phyloP scores from a whole-genome alignment of 2,797 vertebrate genomes.

The Argya squamiceps region DNA sequence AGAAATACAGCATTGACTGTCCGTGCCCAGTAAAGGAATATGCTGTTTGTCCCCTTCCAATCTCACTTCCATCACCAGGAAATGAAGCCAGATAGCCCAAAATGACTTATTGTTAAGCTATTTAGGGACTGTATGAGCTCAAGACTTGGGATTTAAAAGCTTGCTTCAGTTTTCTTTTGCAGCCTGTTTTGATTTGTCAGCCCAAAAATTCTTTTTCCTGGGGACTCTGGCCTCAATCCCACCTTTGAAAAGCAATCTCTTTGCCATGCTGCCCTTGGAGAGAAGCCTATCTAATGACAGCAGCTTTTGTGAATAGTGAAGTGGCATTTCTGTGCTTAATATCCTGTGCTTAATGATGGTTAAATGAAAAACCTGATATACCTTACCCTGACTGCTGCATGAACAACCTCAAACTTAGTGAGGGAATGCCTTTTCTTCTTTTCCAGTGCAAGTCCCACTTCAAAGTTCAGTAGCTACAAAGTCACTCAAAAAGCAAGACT shows the following conservation, averaged over 20 bases:
- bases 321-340: neutral
- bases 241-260: neutral
- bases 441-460: neutral
- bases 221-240: neutral
- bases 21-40: neutral
- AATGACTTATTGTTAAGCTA: conserved; percentile 24
- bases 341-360: neutral
- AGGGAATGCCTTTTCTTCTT: neutral
- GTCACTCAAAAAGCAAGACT: neutral
- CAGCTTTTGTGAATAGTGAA: neutral
- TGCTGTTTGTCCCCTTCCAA: neutral
- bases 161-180: conserved; percentile 30
- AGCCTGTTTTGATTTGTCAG: neutral
- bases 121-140: conserved; percentile 8
- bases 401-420: neutral
- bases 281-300: conserved; percentile 7
- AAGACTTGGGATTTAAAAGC: neutral
- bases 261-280: neutral
- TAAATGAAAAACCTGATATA: neutral
- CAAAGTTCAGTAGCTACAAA: neutral
- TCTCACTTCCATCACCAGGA: conserved; percentile 6
- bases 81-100: conserved; percentile 27
- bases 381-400: neutral
- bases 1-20: neutral
- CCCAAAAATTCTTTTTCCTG: neutral